A percentile compares a stretch with the other conserved stretches of the same genome.
Conservation (phyloP, 2,888 invertebrate species). For the Lasioglossum calceatum region DNA sequence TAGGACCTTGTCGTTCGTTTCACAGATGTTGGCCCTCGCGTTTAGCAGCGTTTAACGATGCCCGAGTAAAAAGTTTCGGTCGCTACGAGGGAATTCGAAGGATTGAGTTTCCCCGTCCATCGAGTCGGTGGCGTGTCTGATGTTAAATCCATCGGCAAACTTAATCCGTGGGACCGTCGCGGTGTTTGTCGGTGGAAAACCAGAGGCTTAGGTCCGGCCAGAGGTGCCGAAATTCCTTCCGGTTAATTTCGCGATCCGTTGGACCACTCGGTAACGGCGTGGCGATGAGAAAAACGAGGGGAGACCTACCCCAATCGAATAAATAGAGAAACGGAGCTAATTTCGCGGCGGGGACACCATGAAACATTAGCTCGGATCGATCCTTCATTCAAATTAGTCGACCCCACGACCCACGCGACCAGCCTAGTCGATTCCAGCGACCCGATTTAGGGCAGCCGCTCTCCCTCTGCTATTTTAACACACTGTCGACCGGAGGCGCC, state of each 20-base stretch:
- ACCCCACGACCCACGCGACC: not conserved
- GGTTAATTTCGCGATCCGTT: slow-evolving; percentile 18
- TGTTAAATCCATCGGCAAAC: slow-evolving; percentile 1
- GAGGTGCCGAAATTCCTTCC: slow-evolving; percentile 13
- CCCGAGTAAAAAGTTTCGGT: not conserved
- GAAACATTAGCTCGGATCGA: slow-evolving; percentile 53
- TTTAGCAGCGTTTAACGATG: not conserved
- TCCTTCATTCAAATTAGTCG: slow-evolving; percentile 52
- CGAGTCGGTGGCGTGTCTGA: not conserved
- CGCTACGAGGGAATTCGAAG: not conserved
- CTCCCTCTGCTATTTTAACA: not conserved
- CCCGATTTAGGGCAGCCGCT: not conserved
- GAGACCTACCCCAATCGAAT: slow-evolving; percentile 56
- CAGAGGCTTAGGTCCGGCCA: not conserved
- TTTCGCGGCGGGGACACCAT: slow-evolving; percentile 40
- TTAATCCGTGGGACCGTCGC: not conserved
- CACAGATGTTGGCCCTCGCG: not conserved
- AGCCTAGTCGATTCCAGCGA: not conserved
- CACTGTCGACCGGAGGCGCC: not conserved
- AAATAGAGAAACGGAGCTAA: slow-evolving; percentile 54
- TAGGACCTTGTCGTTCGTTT: not conserved
- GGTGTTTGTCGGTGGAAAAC: not conserved
- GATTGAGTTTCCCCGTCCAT: not conserved
- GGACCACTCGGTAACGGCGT: slow-evolving; percentile 16
- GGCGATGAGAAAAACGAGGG: slow-evolving; percentile 36